These are phyloP conservation scores for Austrolebias charrua DNA, from an alignment of 2,797 vertebrate genomes.

Conservation along the genomic window DNA sequence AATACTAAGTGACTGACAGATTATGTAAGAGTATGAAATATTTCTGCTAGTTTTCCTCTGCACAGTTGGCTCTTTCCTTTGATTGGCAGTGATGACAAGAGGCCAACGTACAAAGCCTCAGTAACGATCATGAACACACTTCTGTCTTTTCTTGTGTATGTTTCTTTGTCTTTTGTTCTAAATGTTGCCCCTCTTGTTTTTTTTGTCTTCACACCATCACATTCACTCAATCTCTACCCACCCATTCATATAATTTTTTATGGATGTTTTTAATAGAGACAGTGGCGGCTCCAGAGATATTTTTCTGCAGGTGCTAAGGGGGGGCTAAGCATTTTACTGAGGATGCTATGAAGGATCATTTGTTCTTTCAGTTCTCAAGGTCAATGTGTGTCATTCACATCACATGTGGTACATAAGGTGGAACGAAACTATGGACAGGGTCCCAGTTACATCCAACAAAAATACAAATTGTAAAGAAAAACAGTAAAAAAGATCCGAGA, in stretches of 20 bases:
- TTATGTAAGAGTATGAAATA: constrained; percentile 70
- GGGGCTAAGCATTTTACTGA: no score
- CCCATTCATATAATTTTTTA: constrained; percentile 23
- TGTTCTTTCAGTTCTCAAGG: no score
- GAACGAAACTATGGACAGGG: no score
- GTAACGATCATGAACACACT: constrained; percentile 8
- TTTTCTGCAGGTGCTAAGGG: no score
- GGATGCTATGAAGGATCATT: no score
- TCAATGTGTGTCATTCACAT: no score
- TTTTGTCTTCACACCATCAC: background rate
- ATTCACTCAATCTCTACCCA: constrained; percentile 1
- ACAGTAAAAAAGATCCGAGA: no score
- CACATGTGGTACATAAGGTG: no score
- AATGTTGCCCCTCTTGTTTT: background rate
- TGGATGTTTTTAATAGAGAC: constrained; percentile 32
- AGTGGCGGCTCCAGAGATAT: no score
- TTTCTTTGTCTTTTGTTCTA: background rate
- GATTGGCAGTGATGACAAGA: constrained; percentile 53
- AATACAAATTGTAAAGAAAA: no score
- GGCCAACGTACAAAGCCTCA: constrained; percentile 27
- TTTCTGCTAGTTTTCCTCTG: constrained; percentile 54
- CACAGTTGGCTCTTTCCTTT: constrained; percentile 56
- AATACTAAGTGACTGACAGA: constrained; percentile 73
- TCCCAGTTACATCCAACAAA: no score
- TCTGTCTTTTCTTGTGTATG: constrained; percentile 10